Evolutionary conservation across 2,888 invertebrate species (phyloP).

Genomic region (Pyrrhia umbra): DNA sequence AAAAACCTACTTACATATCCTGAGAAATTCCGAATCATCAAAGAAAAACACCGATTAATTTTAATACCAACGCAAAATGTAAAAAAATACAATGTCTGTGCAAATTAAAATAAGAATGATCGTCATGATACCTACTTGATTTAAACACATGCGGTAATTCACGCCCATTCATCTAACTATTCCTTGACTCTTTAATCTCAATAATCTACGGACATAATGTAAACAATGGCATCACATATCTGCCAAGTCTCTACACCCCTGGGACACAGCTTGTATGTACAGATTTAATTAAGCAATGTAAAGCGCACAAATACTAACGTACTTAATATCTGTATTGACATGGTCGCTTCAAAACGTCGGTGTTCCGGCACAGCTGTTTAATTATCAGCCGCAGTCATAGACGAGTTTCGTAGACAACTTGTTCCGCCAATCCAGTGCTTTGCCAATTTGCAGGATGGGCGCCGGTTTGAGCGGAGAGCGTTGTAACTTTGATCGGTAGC

Average conservation of each 20-base stretch:
- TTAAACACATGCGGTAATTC: no score
- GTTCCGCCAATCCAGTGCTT: slow-evolving; percentile 68
- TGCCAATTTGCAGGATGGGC: slow-evolving; percentile 55
- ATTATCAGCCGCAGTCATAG: slow-evolving; percentile 82
- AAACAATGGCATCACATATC: slow-evolving; percentile 14
- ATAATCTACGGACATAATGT: slow-evolving; percentile 1
- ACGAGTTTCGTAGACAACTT: slow-evolving; percentile 80
- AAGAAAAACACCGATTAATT: no score
- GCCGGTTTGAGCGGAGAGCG: slow-evolving; percentile 55
- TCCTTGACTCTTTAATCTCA: background rate
- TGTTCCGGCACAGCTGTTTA: slow-evolving; percentile 82
- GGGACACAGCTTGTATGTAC: slow-evolving; percentile 48
- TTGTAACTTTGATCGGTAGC: background rate
- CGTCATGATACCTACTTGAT: no score
- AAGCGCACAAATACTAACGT: slow-evolving; percentile 57
- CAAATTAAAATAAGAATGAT: no score
- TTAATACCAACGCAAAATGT: no score
- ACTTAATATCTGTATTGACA: slow-evolving; percentile 64
- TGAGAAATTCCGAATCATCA: no score
- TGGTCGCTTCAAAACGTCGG: slow-evolving; percentile 66
- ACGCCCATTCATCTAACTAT: background rate
- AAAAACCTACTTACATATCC: no score
- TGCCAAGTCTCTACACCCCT: slow-evolving; percentile 12
- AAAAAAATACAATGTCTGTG: no score
- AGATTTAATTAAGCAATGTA: slow-evolving; percentile 59